These are phyloP conservation scores for cat (Felis catus) DNA, from an alignment of 2,113 vertebrate species.

Conservation along the genomic window F.catus_Fca126_mat1.0 CM031419.1:169079501-169080000, in stretches of 20 bases:
- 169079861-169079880: not conserved
- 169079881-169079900: not conserved
- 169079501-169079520: too few relatives aligned
- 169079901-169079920: not conserved
- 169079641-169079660: not conserved
- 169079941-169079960: not conserved
- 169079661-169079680: conserved; percentile 1
- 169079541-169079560: too few relatives aligned
- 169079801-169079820: not conserved
- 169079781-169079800: not conserved
- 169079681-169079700: not conserved
- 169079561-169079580: too few relatives aligned
- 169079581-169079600: too few relatives aligned
- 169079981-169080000: not conserved
- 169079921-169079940: not conserved
- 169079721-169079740: not conserved
- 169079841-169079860: not conserved
- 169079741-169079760: not conserved
- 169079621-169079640: not conserved
- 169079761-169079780: not conserved
- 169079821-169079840: not conserved
- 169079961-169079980: not conserved
- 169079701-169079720: not conserved
- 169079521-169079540: too few relatives aligned
- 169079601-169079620: not conserved